Base-by-base conservation (phyloP, 2,797 vertebrate genomes). In the Fratercula arctica region DNA sequence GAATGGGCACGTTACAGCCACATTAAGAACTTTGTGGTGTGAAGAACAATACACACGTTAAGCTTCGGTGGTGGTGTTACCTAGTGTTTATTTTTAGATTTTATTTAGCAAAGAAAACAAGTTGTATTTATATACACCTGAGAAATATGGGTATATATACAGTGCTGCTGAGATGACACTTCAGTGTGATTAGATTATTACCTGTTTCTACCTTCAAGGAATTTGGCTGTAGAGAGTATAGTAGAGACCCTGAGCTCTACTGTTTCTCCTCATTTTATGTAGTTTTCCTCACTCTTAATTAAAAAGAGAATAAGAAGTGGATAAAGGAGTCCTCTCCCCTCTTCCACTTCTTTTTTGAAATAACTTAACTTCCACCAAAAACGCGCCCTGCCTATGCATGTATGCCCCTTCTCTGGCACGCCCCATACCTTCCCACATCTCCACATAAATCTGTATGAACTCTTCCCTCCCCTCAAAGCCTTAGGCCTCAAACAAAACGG, bases 11-110 rank as follows among this genome's bases (percentile, higher is more conserved):
- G 6, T 80, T 41, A 63, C 0, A 81, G 50, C 6, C 53, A 43
- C 0, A 0, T 33, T 23, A 78, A 46, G 37, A 68, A 53, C 48
- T 84, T 0, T 66, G 35, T 24, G 13, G 26, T 37, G 17, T 69
- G 54, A 78, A 85, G 56, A 74, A 64, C 13, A 92, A 35, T 4
- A 50, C 6, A 45, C 6, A 35, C 0, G 2, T 29, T 60, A 85
- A 78, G 25, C n/a, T 88, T 35, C 45, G 79, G 29, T 31, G 24
- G 15, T 31, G 20, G 12, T 16, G 39, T 33, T 64, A 74, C 5
- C 2, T 13, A 29, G 15, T 26, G 28, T 43, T 87, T 61, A 79
- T 16, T 85, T 82, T 83, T 31, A 45, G 16, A 76, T 20, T 79
- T 56, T 37, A 37, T 68, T 81, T 35, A 39, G 37, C 56, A 63